Conservation (phyloP, 2,113 vertebrate genomes). For the Anoplopoma fimbria region DNA sequence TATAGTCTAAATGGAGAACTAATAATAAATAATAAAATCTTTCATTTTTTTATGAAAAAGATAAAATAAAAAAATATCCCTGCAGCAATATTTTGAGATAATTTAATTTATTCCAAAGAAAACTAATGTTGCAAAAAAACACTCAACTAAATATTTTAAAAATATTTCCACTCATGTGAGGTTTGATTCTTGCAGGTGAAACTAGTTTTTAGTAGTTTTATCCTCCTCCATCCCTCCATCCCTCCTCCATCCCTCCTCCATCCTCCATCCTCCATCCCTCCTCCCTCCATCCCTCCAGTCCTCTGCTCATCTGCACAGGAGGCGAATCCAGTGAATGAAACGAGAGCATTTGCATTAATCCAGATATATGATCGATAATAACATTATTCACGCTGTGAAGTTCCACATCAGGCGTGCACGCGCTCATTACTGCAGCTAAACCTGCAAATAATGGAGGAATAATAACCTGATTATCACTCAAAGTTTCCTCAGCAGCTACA, state of each 20-base stretch:
- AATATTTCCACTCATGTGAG: background rate
- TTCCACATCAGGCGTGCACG: constrained; percentile 55
- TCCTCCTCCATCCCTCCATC: fast-evolving
- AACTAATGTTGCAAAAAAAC: background rate
- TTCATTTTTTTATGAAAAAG: background rate
- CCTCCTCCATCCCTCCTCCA: background rate
- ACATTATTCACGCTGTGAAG: constrained; percentile 73
- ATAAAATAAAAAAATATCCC: background rate
- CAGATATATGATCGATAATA: constrained; percentile 72
- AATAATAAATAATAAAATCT: constrained; percentile 8
- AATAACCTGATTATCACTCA: constrained; percentile 48
- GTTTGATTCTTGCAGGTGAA: constrained; percentile 34
- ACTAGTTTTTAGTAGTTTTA: background rate
- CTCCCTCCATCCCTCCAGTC: background rate
- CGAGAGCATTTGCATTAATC: constrained; percentile 67
- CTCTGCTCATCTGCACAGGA: constrained; percentile 39
- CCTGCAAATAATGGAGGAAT: constrained; percentile 42
- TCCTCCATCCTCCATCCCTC: background rate
- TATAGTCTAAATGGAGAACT: constrained; percentile 30
- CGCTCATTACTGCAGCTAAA: constrained; percentile 60
- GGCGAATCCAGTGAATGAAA: constrained; percentile 60
- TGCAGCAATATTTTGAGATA: background rate
- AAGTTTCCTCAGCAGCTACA: too few species aligned
- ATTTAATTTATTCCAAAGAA: constrained; percentile 13
- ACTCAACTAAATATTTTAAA: background rate